These are phyloP conservation scores for Archaeoteleia sp. DNA, from an alignment of 2,888 invertebrate species.

Conservation along the genomic window DNA sequence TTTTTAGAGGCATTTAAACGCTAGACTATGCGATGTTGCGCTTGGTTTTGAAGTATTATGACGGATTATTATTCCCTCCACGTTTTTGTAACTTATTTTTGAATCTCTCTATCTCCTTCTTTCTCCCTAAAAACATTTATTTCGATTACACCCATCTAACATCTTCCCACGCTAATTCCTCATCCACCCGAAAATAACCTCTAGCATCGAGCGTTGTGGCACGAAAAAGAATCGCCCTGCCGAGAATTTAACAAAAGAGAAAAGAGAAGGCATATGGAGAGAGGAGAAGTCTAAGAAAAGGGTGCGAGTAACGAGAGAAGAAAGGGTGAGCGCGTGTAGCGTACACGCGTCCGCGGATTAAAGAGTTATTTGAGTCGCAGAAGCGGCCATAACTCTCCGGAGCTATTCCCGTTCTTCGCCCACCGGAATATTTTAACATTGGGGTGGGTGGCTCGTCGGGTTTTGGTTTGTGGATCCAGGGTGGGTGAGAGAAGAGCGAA, in stretches of 20 bases:
- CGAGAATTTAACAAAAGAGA: slow-evolving; percentile 11
- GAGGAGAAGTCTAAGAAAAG: slow-evolving; percentile 16
- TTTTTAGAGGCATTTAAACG: too few species aligned
- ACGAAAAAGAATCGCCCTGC: not conserved
- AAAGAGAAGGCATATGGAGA: slow-evolving; percentile 10
- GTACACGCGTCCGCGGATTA: slow-evolving; percentile 73
- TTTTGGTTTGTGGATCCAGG: slow-evolving; percentile 49
- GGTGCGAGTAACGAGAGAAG: slow-evolving; percentile 28
- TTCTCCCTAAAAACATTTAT: slow-evolving; percentile 22
- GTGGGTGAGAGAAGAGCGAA: slow-evolving; percentile 45
- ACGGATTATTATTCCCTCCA: too few species aligned
- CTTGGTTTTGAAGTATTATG: too few species aligned
- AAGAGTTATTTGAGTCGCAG: slow-evolving; percentile 75
- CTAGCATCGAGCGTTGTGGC: slow-evolving; percentile 17
- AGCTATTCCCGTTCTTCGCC: slow-evolving; percentile 73
- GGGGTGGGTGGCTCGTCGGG: slow-evolving; percentile 69
- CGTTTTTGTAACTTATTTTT: too few species aligned
- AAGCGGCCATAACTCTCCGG: slow-evolving; percentile 74
- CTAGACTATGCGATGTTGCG: too few species aligned
- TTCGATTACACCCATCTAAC: slow-evolving; percentile 8
- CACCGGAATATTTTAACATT: slow-evolving; percentile 73
- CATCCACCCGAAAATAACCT: slow-evolving; percentile 27
- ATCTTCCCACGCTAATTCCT: slow-evolving; percentile 3
- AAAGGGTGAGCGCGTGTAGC: slow-evolving; percentile 62
- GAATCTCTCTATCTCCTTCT: too few species aligned